Conservation (phyloP, 2,888 invertebrate genomes). For the Aspidiotus destructor region DNA sequence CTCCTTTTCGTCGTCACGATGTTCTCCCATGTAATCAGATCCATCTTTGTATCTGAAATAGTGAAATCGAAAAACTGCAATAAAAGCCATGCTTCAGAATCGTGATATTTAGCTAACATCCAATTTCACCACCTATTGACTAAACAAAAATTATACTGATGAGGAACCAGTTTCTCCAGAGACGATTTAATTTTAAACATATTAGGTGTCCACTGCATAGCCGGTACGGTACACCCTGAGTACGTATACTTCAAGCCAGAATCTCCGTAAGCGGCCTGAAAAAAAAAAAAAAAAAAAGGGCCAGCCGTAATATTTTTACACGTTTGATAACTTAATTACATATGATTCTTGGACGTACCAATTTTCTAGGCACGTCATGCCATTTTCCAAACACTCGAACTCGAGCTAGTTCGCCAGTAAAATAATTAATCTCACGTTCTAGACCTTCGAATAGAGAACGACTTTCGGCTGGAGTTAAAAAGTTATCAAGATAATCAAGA, state of each 20-base stretch:
- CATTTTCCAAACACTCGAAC: slow-evolving; percentile 57
- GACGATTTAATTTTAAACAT: slow-evolving; percentile 48
- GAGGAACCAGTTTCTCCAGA: slow-evolving; percentile 47
- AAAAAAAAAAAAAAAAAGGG: slow-evolving; percentile 27
- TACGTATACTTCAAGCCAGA: slow-evolving; percentile 55
- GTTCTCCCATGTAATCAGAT: slow-evolving; percentile 59
- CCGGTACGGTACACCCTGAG: slow-evolving; percentile 55
- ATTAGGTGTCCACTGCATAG: slow-evolving; percentile 52
- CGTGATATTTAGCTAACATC: background rate
- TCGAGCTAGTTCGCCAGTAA: slow-evolving; percentile 53
- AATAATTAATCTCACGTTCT: slow-evolving; percentile 52
- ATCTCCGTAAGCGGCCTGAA: slow-evolving; percentile 55
- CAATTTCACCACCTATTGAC: slow-evolving; percentile 49
- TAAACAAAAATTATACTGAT: slow-evolving; percentile 56
- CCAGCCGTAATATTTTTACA: background rate
- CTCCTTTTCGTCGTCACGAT: slow-evolving; percentile 60
- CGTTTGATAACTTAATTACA: no score
- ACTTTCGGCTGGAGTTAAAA: slow-evolving; percentile 41
- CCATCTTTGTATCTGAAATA: slow-evolving; percentile 55
- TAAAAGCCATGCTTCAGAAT: background rate
- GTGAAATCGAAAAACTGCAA: slow-evolving; percentile 17
- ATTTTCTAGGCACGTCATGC: slow-evolving; percentile 56
- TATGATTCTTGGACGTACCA: slow-evolving; percentile 41
- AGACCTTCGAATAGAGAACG: slow-evolving; percentile 46
- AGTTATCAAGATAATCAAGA: slow-evolving; percentile 46